Base-by-base conservation (phyloP, 2,797 vertebrate genomes). In the Propithecus perrieri region DNA sequence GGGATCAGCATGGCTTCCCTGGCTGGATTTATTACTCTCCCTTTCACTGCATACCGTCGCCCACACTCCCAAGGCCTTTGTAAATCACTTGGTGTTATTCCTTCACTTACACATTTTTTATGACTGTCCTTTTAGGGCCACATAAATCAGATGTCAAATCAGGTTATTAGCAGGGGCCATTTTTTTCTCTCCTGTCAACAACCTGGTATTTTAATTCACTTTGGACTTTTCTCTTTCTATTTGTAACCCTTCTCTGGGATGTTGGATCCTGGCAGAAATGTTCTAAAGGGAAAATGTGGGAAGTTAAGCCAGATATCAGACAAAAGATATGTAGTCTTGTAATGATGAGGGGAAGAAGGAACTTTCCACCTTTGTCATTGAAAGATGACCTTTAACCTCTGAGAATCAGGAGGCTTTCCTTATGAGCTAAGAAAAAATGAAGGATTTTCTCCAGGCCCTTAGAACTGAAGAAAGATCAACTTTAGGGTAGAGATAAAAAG, bases 111-210 rank as follows among this genome's bases (percentile, higher is more conserved):
- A 97, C 97, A 94, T 89, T 53, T 67, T 96, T 97, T 98, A 88
- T 97, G 97, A 96, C 86, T 95, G 18, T 93, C 91, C 46, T 63
- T 97, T 97, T 96, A 98, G 96, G 83, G 83, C 59, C 46, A 43
- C 43, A 86, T 97, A 97, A 98, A 97, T 95, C 55, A 97, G 97
- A 95, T 55, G 96, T 80, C 33, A 94, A 94, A 86, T 97, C 67
- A 96, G 94, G 96, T 95, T 97, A 95, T 97, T 98, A 96, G n/a
- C 35, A 85, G 74, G 97, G 63, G 91, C 93, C 96, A 79, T 97
- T 98, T 95, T 96, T 98, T 91, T 96, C 95, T 98, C 65, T 97
- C 97, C 89, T 71, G 96, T n/a, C 98, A 98, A 96, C 84, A 95
- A 88, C 80, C 96, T 75, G 95, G 48, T 94, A 46, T 86, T 98